Conservation (phyloP, 2,888 invertebrate species). For the Doris montereyensis region DNA sequence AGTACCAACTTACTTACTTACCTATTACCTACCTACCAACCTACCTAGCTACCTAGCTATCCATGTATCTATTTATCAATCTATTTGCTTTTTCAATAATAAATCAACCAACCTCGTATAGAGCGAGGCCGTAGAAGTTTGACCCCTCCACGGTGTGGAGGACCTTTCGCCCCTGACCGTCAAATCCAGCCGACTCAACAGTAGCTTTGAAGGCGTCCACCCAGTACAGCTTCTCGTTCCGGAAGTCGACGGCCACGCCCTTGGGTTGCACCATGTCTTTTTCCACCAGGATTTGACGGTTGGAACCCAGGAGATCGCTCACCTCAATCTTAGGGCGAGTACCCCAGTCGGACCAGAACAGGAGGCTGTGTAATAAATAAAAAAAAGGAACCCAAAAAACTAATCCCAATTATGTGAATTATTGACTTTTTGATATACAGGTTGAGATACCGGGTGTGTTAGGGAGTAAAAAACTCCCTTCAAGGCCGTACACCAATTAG, state of each 20-base stretch:
- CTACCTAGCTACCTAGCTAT: no score
- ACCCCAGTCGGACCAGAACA: conserved; percentile 69
- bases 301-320: conserved; percentile 62
- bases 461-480: no score
- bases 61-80: no score
- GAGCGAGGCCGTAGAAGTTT: conserved; percentile 60
- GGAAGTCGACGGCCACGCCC: conserved; percentile 85
- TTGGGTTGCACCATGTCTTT: conserved; percentile 53
- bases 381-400: no score
- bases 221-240: conserved; percentile 85
- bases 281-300: conserved; percentile 54
- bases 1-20: no score
- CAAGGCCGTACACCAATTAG: no score
- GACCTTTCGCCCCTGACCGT: conserved; percentile 79
- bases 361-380: conserved; percentile 51
- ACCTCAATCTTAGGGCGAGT: conserved; percentile 59
- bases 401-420: no score
- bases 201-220: conserved; percentile 83
- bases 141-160: conserved; percentile 54
- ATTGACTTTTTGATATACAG: no score
- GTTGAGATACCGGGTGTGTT: no score
- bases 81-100: no score
- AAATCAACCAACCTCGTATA: conserved; percentile 57
- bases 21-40: no score
- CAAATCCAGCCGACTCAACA: conserved; percentile 80